Evolutionary conservation across 2,113 vertebrate genomes (phyloP), one percentile per base, ranked within the genome.

Genomic region (Toxotes jaculatrix): DNA sequence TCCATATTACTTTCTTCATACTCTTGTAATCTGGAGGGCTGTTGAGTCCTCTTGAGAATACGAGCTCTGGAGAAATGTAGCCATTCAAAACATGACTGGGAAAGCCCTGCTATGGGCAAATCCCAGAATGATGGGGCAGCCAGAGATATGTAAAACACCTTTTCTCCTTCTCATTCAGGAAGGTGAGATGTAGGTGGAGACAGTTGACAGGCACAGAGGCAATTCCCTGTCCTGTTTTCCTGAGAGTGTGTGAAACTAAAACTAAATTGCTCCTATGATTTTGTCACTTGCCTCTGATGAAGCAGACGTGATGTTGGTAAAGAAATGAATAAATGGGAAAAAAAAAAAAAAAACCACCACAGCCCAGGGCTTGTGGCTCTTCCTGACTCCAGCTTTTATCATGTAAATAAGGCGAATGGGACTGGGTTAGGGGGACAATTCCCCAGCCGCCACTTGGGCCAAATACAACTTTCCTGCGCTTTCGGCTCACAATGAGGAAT

Each of bases 361-460:
- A 57, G 79, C 90, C 78, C 34, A 16, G 79, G 80, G 88, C 86
- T 83, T 66, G 86, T 71, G 86, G 83, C 88, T 93, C 89, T 88
- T 89, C 88, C 74, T 88, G 90, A 85, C 92, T 91, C 92, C 72
- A 84, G 95, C 95, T 94, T 97, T 97, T 97, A 96, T 97, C 95
- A 97, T 97, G 96, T 96, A 97, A 97, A 97, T 97, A 96, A 93
- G 94, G 93, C 91, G 93, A 96, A 86, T 83, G 77, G 89, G 89
- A 89, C 72, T 88, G 79, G 86, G 86, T 90, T 88, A 90, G 82
- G 23, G 84, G 91, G 93, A 93, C 95, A 97, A 97, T 96, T 97
- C 96, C 96, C 96, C 86, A 91, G 95, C 89, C 94, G 75, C 93
- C 95, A 93, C 95, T 97, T 96, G 95, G 94, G 93, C 92, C 93